Percentiles rank a stretch among this genome's conserved stretches.
phyloP scores from a whole-genome alignment of 2,888 invertebrate species.

The Drosophila testacea region DNA sequence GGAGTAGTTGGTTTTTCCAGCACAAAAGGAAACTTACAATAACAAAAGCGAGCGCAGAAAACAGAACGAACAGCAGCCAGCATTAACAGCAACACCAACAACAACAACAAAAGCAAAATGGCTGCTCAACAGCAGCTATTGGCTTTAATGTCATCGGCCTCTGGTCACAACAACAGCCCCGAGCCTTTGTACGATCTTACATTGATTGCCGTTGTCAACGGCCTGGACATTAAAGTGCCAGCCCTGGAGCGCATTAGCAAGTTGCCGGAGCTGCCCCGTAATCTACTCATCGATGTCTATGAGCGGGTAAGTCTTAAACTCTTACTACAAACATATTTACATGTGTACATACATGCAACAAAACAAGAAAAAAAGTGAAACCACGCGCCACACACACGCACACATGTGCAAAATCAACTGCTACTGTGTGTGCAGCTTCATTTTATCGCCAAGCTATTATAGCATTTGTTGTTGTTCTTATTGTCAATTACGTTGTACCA shows the following conservation, averaged over 20 bases:
- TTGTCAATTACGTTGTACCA: background rate
- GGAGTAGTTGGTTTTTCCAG: constrained; percentile 7
- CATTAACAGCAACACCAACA: constrained; percentile 2
- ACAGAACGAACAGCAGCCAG: constrained; percentile 4
- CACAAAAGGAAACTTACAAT: constrained; percentile 11
- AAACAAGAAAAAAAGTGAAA: constrained; percentile 37
- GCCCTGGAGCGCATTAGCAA: constrained; percentile 80
- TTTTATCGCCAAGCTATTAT: constrained; percentile 27
- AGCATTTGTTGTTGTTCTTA: constrained; percentile 10
- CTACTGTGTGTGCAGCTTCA: background rate
- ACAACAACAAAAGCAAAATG: constrained; percentile 49
- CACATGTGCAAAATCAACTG: constrained; percentile 22
- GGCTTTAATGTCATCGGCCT: constrained; percentile 51
- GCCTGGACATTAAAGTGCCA: constrained; percentile 81
- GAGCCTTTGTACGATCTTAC: constrained; percentile 80
- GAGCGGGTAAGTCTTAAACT: constrained; percentile 77
- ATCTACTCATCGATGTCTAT: constrained; percentile 84
- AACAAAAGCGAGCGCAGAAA: constrained; percentile 10
- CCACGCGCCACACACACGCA: constrained; percentile 14
- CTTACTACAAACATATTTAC: background rate
- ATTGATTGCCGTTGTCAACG: constrained; percentile 77
- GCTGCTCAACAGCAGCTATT: constrained; percentile 64
- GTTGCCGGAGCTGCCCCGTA: constrained; percentile 82
- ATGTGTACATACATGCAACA: background rate
- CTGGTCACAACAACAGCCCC: constrained; percentile 66